Evolutionary conservation across 35 echinoderm and acorn worm genomes (phyloP).

Genomic region (Anneissia japonica): DNA sequence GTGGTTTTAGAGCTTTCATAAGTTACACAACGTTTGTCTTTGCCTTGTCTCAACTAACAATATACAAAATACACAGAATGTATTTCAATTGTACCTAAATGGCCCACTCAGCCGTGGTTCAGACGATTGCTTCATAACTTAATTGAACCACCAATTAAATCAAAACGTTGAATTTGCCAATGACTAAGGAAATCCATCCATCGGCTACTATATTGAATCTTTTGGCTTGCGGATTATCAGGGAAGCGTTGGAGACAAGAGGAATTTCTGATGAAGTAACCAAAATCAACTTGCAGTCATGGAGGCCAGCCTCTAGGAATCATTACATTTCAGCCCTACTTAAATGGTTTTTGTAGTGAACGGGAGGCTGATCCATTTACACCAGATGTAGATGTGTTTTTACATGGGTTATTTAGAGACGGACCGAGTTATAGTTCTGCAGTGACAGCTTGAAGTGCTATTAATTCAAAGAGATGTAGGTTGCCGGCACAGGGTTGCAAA

Average conservation of each 20-base stretch:
- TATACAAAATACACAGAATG: no score
- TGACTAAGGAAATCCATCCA: neutral
- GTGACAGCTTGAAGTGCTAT: conserved; percentile 13
- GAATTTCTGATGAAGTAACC: neutral
- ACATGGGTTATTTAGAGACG: neutral
- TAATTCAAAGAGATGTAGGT: no score
- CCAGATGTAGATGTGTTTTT: no score
- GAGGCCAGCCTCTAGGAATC: neutral
- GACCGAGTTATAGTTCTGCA: conserved; percentile 6
- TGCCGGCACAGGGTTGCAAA: no score
- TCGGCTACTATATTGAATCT: neutral
- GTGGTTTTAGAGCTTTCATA: no score
- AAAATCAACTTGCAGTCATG: neutral
- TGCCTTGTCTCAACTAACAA: no score
- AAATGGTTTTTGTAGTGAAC: neutral
- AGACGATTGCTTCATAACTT: neutral
- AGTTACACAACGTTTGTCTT: no score
- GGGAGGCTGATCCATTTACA: no score
- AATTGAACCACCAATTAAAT: neutral
- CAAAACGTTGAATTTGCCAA: neutral
- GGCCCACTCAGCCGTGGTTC: no score
- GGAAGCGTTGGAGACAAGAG: neutral
- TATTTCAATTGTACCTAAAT: no score
- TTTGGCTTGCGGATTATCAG: conserved; percentile 41
- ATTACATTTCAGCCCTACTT: conserved; percentile 5